Conservation (phyloP, 1,140 invertebrate species). For the Camponotus pennsylvanicus region DNA sequence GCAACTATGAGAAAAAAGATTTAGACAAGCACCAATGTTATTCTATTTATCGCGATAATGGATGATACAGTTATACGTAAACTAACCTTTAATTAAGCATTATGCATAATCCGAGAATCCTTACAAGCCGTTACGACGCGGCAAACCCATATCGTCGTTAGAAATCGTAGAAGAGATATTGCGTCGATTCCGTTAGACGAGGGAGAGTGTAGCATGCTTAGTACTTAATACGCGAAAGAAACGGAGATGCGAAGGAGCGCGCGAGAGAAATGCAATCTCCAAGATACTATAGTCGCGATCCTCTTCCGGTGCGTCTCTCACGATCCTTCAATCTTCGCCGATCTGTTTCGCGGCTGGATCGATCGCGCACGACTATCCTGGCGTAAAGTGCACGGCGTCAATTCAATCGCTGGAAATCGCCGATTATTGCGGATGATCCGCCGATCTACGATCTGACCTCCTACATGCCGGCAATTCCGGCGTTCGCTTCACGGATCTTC, state of each 20-base stretch:
- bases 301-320: conserved; percentile 50
- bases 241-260: neutral
- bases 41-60: neutral
- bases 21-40: neutral
- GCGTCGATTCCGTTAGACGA: conserved; percentile 29
- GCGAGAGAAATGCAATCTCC: conserved; percentile 35
- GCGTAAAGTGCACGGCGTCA: conserved; percentile 40
- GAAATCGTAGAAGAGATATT: conserved; percentile 7
- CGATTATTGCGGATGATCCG: conserved; percentile 52
- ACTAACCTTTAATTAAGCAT: conserved; percentile 32
- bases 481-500: neutral
- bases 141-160: conserved; percentile 11
- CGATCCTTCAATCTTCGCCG: conserved; percentile 16
- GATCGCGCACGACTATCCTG: conserved; percentile 32
- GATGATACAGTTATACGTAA: conserved; percentile 7
- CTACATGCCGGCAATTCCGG: conserved; percentile 39
- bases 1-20: neutral
- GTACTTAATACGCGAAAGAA: neutral
- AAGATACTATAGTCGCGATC: neutral
- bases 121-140: neutral
- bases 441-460: conserved; percentile 51
- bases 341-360: conserved; percentile 26
- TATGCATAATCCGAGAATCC: neutral
- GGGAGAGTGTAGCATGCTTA: conserved; percentile 15
- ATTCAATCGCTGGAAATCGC: conserved; percentile 49